Base-by-base conservation (phyloP, 1,140 invertebrate species). In the Calliopsis andreniformis region DNA sequence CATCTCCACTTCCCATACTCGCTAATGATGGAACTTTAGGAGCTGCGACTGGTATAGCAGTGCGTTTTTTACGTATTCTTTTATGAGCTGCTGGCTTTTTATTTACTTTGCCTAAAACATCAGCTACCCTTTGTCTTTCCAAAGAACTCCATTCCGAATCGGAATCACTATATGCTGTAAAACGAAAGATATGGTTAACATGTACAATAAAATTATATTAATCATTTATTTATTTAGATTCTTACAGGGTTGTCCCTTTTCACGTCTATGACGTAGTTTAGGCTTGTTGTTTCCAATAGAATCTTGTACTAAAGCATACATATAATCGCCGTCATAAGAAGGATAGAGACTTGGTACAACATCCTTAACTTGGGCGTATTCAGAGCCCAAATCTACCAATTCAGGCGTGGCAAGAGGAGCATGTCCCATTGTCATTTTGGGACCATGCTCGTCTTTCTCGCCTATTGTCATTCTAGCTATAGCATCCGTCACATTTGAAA, bases 141-240 rank as follows among this genome's bases (percentile, higher is more conserved):
- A 95, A 90, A 53, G 96, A 97, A 86, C 96, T 97, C 90, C 95
- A 96, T 68, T 97, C 97, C 82, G 96, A 98, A 88, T 98, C 97
- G 23, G 96, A 97, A 88, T 97, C 96, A 32, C 96, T 96, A 89
- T 96, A 96, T 56, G 95, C 95, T 95, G 87, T 35, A 79, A 78
- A 86, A 49, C 8, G 51, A 66, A 49, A 80, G 76, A 56, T 32
- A 81, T 42, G 39, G 67, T 45, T 20, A 49, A 83, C 58, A 76
- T 55, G 12, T 77, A 69, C 18, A 23, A 39, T 69, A 32, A 63
- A 49, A 73, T 59, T 64, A 10, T 0, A n/a, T 3, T 16, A 5
- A 12, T 47, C 5, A 25, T 4, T 35, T 35, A 16, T 14, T 58
- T 23, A 30, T 16, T 23, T 35, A 12, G 1, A 3, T 12, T 5